Percentiles rank a stretch among this genome's conserved stretches.
Evolutionary conservation across 2,888 invertebrate genomes (phyloP).

Genomic region (Ormyrus nitidulus): DNA sequence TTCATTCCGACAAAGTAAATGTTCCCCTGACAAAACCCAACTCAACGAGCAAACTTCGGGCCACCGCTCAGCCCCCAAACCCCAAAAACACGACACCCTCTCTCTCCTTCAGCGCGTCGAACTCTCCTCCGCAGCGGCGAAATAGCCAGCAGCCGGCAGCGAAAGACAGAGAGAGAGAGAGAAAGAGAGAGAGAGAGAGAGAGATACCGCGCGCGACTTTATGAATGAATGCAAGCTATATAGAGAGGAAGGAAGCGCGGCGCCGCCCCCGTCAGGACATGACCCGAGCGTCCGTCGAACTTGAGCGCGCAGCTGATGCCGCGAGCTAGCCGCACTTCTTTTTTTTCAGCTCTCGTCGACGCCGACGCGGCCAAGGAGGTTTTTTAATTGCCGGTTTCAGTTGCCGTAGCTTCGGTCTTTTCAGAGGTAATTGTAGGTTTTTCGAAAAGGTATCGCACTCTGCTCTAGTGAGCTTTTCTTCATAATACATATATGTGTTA

Average conservation of each 20-base stretch:
- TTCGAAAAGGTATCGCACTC: no score
- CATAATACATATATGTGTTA: no score
- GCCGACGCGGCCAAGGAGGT: neutral
- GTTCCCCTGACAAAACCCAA: no score
- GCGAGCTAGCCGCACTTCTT: neutral
- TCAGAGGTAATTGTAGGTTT: no score
- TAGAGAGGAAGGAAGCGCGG: neutral
- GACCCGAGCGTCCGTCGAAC: constrained; percentile 20
- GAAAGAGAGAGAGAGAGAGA: neutral
- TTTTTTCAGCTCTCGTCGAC: neutral
- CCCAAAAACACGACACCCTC: no score
- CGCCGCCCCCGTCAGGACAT: constrained; percentile 18
- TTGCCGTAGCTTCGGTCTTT: no score
- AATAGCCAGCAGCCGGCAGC: neutral
- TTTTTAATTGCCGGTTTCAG: no score
- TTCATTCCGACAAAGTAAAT: neutral
- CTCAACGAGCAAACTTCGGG: no score
- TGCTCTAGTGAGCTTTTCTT: no score
- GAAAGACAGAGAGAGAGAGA: constrained; percentile 2
- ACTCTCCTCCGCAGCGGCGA: neutral
- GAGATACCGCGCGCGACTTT: constrained; percentile 21
- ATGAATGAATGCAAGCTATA: constrained; percentile 44
- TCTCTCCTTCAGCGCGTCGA: neutral
- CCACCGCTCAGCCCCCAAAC: no score
- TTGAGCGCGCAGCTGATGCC: neutral